Conservation (phyloP, 2,888 invertebrate genomes). For the Netelia melanura region DNA sequence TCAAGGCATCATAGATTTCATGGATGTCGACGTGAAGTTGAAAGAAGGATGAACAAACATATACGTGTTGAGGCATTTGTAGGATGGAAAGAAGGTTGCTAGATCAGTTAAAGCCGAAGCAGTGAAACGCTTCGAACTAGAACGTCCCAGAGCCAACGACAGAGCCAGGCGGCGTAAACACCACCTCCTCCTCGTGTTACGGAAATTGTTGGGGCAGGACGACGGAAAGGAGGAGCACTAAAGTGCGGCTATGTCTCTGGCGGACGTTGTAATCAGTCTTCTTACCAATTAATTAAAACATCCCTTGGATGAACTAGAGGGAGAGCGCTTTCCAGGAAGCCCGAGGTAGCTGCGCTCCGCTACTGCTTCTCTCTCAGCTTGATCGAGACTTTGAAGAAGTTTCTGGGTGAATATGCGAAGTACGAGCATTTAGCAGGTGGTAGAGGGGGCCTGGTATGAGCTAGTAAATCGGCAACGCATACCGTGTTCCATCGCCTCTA, state of each 20-base stretch:
- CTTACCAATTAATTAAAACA: conserved; percentile 78
- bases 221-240: conserved; percentile 53
- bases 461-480: background rate
- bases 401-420: conserved; percentile 30
- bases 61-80: background rate
- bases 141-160: conserved; percentile 48
- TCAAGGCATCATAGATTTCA: background rate
- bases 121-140: background rate
- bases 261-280: conserved; percentile 76
- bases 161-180: conserved; percentile 15
- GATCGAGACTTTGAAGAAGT: conserved; percentile 53
- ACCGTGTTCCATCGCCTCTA: conserved; percentile 2
- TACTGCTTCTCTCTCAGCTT: conserved; percentile 30
- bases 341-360: conserved; percentile 20
- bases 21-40: background rate
- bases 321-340: conserved; percentile 49
- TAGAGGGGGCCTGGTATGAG: conserved; percentile 6
- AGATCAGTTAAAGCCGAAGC: background rate
- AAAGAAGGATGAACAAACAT: background rate
- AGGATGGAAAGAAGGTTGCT: too few relatives aligned
- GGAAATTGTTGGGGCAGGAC: conserved; percentile 45
- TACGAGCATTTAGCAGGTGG: conserved; percentile 26
- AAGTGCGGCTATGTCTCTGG: conserved; percentile 65
- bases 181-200: conserved; percentile 41
- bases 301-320: conserved; percentile 64